phyloP scores from a whole-genome alignment of 1,140 invertebrate genomes.

The Adelges cooleyi region DNA sequence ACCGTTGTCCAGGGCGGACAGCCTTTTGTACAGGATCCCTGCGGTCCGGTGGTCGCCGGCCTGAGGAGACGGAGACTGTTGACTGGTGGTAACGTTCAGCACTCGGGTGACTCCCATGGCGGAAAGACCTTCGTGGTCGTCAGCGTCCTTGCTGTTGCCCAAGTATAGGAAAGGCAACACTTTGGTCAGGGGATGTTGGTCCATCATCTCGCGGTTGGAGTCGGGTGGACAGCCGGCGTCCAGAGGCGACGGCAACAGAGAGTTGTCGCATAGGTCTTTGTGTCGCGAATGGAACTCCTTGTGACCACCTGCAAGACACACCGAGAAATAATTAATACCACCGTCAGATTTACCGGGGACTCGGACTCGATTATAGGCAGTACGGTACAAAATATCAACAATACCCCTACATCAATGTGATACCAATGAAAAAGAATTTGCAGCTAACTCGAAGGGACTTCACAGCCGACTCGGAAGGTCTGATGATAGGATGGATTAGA shows the following conservation, averaged over 20 bases:
- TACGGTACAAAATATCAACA: no score
- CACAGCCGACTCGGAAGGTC: no score
- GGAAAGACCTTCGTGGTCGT: constrained; percentile 55
- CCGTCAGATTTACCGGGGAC: no score
- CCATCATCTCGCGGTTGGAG: constrained; percentile 44
- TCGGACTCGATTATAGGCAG: no score
- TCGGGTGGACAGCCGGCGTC: constrained; percentile 33
- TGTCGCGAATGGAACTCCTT: constrained; percentile 55
- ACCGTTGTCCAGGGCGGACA: constrained; percentile 71
- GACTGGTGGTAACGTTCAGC: constrained; percentile 58
- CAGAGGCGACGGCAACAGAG: constrained; percentile 40
- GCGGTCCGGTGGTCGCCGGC: constrained; percentile 52
- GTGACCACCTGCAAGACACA: constrained; percentile 50
- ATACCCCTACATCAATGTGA: no score
- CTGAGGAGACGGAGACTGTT: constrained; percentile 36
- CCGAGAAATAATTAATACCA: no score
- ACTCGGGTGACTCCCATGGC: constrained; percentile 59
- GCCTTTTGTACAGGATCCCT: constrained; percentile 68
- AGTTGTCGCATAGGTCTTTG: constrained; percentile 51
- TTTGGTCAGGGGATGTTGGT: constrained; percentile 63
- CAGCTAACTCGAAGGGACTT: no score
- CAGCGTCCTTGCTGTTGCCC: constrained; percentile 73
- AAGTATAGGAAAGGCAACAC: constrained; percentile 79
- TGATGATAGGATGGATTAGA: no score
- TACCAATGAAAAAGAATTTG: no score